Base-by-base conservation (phyloP, 2,113 vertebrate species). In the Narcine bancroftii region DNA sequence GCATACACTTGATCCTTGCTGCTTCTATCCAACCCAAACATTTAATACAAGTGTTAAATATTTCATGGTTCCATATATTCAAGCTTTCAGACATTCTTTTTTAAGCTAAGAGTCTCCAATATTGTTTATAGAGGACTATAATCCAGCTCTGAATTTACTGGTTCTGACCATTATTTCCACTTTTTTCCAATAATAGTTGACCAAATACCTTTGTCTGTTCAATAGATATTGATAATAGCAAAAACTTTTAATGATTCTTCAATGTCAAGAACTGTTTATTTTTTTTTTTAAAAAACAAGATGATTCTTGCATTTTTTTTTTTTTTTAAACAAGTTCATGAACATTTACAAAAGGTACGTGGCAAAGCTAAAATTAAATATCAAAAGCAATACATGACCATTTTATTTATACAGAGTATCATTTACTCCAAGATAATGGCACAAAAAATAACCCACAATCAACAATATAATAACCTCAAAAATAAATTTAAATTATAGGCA, bases 401-500 rank as follows among this genome's bases (percentile, higher is more conserved):
- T n/a, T 96, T 93, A 93, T 92, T 93, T 96, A 97, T 96, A 97
- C 95, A 94, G 95, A 95, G 81, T 87, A 96, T 96, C 95, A 96
- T 97, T 96, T 96, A 97, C 95, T 95, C 93, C 94, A 94, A 95
- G 94, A 95, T 95, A 95, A 97, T 98, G 97, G 97, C 97, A 99
- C 95, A 96, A 97, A 97, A 96, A 94, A 26, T 95, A 96, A 95
- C 96, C 95, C 95, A 97, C 95, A 97, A 96, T 97, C 95, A 96
- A 96, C 95, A 97, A 94, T 93, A 95, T 94, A 95, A 96, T 95
- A 95, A 95, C 94, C 95, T 94, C 94, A 96, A 96, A 97, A 96
- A 95, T 96, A 63, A 97, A 96, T 96, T 96, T 95, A 97, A 98
- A 98, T 98, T 96, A 98, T 98, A 99, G 98, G 99, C 99, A 99